Evolutionary conservation across 35 echinoderm and acorn worm genomes (phyloP), one percentile per base, ranked within the genome.

Genomic region (Heliocidaris tuberculata): DNA sequence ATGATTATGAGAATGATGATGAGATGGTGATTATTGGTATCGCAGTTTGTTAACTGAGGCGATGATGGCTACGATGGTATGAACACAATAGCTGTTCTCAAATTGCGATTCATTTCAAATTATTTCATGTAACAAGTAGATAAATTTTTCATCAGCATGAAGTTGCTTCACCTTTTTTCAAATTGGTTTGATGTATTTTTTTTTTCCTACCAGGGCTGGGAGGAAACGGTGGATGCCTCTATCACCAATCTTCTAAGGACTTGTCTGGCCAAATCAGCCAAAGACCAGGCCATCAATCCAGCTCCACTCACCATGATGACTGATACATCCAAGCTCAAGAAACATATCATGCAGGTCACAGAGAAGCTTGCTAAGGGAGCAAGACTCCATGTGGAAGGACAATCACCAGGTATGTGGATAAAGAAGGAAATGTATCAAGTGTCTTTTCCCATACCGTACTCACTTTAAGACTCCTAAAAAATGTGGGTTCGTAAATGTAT

Each of bases 281-380:
- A 97, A 88, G 98, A 99, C 92, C 98, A 99, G 86, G 95, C 96
- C 1, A 95, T 97, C 11, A 99, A 96, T 60, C 98, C 98, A 21
- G 70, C 94, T 85, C 94, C 94, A 9, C 85, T 99, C 15, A 86
- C 87, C 90, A 95, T 96, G 96, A 78, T 96, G 12, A 17, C 93
- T 0, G 98, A 99, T 30, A 88, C 95, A 4, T 91, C 97, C 30
- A 97, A 96, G 85, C 94, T 99, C 50, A 97, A 97, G 97, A 99
- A 99, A 85, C 98, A 99, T 56, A 96, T 99, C 95, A 93, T 93
- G 17, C 97, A 96, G 92, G 56, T 99, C 59, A 89, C 71, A 35
- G 98, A 99, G 47, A 88, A 96, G 21, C 97, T 99, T 13, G 85
- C 88, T 27, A 99, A 97, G 61, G 98, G 98, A 78, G 96, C 94